phyloP scores from a whole-genome alignment of 2,888 invertebrate species.

The Acholoe squamosa region DNA sequence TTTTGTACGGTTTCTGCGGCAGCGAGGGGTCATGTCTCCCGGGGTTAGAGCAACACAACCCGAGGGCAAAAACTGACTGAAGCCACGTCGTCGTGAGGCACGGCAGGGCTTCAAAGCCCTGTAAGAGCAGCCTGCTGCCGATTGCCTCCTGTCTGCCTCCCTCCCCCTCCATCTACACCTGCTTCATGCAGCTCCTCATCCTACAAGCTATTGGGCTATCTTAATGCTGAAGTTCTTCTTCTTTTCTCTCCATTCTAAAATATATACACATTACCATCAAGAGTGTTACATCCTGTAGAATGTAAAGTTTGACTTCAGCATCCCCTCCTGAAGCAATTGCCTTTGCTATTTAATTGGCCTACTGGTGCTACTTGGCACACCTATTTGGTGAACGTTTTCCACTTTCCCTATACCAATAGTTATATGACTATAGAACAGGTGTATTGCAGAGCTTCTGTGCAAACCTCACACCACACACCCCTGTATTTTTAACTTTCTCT shows the following conservation, averaged over 20 bases:
- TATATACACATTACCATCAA: too few relatives aligned
- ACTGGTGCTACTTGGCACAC: too few relatives aligned
- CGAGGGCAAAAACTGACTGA: conserved; percentile 29
- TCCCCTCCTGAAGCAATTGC: too few relatives aligned
- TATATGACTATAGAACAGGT: too few relatives aligned
- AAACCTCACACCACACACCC: too few relatives aligned
- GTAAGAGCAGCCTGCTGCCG: not conserved
- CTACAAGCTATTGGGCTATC: not conserved
- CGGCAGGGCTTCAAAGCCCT: conserved; percentile 2
- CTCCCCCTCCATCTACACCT: conserved; percentile 21
- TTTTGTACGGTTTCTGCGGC: not conserved
- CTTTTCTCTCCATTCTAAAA: not conserved
- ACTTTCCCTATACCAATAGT: too few relatives aligned
- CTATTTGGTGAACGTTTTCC: too few relatives aligned
- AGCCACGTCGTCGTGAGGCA: not conserved
- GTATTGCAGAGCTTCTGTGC: too few relatives aligned
- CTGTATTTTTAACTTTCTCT: too few relatives aligned
- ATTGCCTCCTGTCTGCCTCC: not conserved
- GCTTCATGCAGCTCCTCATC: not conserved
- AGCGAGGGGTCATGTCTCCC: conserved; percentile 21
- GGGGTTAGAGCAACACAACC: conserved; percentile 30
- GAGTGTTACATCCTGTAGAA: too few relatives aligned
- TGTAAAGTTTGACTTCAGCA: too few relatives aligned
- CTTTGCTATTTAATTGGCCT: too few relatives aligned
- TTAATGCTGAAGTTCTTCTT: not conserved